Conservation (phyloP, 2,113 vertebrate genomes). For the Carassius gibelio region DNA sequence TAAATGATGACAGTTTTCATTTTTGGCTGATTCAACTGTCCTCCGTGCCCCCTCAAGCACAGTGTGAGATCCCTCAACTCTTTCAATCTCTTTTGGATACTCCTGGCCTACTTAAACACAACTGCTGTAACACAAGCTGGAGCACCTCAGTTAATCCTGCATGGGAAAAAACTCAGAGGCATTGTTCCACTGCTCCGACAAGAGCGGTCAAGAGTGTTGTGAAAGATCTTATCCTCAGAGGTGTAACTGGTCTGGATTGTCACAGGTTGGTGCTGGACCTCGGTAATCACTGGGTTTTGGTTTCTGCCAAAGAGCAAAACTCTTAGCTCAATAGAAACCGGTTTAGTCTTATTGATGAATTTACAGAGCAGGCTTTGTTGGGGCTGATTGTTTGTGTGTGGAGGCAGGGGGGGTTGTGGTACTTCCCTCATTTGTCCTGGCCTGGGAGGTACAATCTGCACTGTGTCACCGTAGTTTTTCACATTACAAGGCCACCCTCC, state of each 20-base stretch:
- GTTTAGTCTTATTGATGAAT: constrained; percentile 11
- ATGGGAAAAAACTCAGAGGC: constrained; percentile 48
- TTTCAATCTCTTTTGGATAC: constrained; percentile 2
- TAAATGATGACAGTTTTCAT: background rate
- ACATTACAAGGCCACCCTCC: background rate
- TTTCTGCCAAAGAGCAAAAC: constrained; percentile 24
- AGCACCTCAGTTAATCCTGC: constrained; percentile 23
- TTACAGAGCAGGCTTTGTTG: constrained; percentile 29
- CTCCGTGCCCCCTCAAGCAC: background rate
- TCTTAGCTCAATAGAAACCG: background rate
- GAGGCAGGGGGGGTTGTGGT: background rate
- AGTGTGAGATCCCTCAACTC: background rate
- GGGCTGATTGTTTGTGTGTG: background rate
- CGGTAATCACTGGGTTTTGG: background rate
- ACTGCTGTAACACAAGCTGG: constrained; percentile 48
- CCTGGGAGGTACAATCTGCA: background rate
- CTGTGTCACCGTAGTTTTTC: background rate
- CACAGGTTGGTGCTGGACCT: constrained; percentile 14
- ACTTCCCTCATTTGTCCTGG: background rate
- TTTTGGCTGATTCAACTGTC: constrained; percentile 6
- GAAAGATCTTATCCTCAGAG: constrained; percentile 44
- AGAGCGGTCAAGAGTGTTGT: constrained; percentile 25
- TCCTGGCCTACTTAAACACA: constrained; percentile 42
- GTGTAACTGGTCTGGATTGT: constrained; percentile 34
- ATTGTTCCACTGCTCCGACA: constrained; percentile 46